Base-by-base conservation (phyloP, 2,113 vertebrate genomes). In the Esox niger region DNA sequence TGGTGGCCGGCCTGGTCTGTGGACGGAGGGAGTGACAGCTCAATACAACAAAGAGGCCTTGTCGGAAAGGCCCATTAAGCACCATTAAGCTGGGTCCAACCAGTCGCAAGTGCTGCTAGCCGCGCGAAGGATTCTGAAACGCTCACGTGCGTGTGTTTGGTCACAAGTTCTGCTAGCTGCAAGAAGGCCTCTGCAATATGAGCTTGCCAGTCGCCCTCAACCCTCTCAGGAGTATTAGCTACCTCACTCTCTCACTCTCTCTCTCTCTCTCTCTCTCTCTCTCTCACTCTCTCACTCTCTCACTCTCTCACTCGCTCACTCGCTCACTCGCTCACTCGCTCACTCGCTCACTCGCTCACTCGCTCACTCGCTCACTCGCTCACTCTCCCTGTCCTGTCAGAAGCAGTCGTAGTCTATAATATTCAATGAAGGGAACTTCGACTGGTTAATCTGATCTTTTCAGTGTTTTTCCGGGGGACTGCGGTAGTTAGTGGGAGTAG, bases 31-130 rank as follows among this genome's bases (percentile, higher is more conserved):
- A 17, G 11, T 4, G 13, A 73, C 79, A 75, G 83, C 79, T 73
- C 64, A 11, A 71, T 76, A 79, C 70, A 70, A 88, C 83, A 87
- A 87, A 77, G 76, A 75, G 69, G 69, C 68, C 75, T 84, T 87
- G 78, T 85, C 77, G 77, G 68, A 75, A 65, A 68, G 62, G 62
- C 67, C 66, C 49, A 76, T 82, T 82, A 81, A 79, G 81, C 77
- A 66, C 67, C 47, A 75, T 82, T 82, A 81, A 79, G 81, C 77
- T 29, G 72, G 65, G 54, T 62, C 71, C 56, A 82, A 55, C 62
- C 71, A 56, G 84, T 84, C 82, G 79, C 64, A 64, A 85, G 79
- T 63, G 76, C 70, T 75, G 75, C 54, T 43, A 43, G 38, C 38
- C 1, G 38, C 38, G 17, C 11, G 38, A 43, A 43, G 38, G 38